phyloP scores from a whole-genome alignment of 2,888 invertebrate species.

The Caenorhabditis becei region DNA sequence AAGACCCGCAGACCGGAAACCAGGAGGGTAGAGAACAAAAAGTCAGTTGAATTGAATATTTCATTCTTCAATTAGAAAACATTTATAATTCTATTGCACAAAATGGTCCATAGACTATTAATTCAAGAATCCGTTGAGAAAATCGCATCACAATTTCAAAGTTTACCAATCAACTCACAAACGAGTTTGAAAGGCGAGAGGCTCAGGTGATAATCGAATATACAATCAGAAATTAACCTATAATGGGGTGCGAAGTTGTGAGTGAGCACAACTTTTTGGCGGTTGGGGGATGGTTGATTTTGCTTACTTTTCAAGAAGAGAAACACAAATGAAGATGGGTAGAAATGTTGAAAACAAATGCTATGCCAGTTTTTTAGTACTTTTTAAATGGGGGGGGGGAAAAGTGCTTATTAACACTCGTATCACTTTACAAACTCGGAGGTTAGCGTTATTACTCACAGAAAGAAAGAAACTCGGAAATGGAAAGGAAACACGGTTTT shows the following conservation, averaged over 20 bases:
- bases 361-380: background rate
- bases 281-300: background rate
- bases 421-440: background rate
- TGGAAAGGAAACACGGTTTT: background rate
- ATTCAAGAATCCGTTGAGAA: constrained; percentile 20
- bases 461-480: background rate
- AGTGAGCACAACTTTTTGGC: too few relatives aligned
- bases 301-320: constrained; percentile 12
- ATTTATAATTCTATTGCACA: constrained; percentile 27
- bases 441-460: background rate
- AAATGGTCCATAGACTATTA: constrained; percentile 44
- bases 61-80: background rate
- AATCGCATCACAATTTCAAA: constrained; percentile 46
- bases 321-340: background rate
- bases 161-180: constrained; percentile 26
- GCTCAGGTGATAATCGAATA: constrained; percentile 37
- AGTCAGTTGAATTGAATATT: too few relatives aligned
- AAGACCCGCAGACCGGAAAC: too few relatives aligned
- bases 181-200: background rate
- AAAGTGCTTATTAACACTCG: background rate
- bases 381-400: too few relatives aligned
- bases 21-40: too few relatives aligned
- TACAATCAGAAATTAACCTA: constrained; percentile 50
- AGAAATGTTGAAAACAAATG: background rate
- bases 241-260: constrained; percentile 16